Conservation (phyloP, 2,797 vertebrate genomes). For the Pelodytes ibericus region DNA sequence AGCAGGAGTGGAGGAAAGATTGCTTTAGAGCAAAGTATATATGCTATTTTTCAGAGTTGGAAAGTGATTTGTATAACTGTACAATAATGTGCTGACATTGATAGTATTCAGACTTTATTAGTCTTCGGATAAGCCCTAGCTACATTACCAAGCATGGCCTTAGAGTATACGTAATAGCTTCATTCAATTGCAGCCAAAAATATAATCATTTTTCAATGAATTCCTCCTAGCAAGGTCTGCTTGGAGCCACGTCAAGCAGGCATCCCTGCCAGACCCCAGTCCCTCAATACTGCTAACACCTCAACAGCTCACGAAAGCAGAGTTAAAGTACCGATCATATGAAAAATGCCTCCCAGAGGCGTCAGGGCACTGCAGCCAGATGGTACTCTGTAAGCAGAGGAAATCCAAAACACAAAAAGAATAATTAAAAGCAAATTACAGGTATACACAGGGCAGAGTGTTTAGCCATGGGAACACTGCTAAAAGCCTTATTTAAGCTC, state of each 20-base stretch:
- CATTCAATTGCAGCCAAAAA: not conserved
- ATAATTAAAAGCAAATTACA: conserved; percentile 46
- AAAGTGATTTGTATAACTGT: no score
- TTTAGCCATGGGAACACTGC: conserved; percentile 26
- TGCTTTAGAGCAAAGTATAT: no score
- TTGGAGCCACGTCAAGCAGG: not conserved
- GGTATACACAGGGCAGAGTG: conserved; percentile 19
- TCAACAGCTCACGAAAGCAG: conserved; percentile 21
- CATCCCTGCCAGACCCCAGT: conserved; percentile 17
- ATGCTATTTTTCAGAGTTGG: no score
- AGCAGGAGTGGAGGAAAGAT: no score
- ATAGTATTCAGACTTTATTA: not conserved
- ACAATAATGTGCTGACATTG: no score
- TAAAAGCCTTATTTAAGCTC: conserved; percentile 35
- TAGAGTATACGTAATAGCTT: not conserved
- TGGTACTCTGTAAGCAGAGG: conserved; percentile 21
- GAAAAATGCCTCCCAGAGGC: conserved; percentile 29
- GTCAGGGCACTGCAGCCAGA: conserved; percentile 29
- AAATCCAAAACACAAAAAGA: conserved; percentile 43
- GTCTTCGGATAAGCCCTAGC: not conserved
- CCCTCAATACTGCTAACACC: conserved; percentile 37
- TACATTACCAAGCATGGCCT: not conserved
- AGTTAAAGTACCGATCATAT: conserved; percentile 36
- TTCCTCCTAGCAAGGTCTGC: not conserved
- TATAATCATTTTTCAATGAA: conserved; percentile 28